Conservation (phyloP, 2,888 invertebrate species). For the Copidosoma aretas region DNA sequence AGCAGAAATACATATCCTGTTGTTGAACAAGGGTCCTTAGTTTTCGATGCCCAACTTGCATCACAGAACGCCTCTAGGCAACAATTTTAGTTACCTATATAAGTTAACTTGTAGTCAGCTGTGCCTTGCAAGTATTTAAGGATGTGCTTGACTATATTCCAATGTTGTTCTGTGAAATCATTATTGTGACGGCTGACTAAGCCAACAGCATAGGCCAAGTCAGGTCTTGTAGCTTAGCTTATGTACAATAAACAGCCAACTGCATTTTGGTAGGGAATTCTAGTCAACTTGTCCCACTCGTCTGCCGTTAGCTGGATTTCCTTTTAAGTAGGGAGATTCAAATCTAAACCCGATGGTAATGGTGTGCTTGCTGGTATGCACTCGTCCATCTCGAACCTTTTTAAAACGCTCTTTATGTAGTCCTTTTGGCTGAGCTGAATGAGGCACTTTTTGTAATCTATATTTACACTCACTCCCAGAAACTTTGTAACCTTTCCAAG, state of each 20-base stretch:
- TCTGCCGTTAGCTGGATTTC: constrained; percentile 25
- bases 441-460: neutral
- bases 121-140: constrained; percentile 36
- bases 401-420: neutral
- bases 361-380: constrained; percentile 31
- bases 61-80: constrained; percentile 42
- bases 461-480: constrained; percentile 19
- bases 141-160: constrained; percentile 36
- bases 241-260: constrained; percentile 45
- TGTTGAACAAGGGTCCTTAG: constrained; percentile 36
- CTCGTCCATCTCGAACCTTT: constrained; percentile 14
- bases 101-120: constrained; percentile 11
- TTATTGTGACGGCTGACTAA: constrained; percentile 20
- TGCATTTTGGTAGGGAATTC: constrained; percentile 42
- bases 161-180: constrained; percentile 30
- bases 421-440: neutral
- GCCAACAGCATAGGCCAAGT: constrained; percentile 27
- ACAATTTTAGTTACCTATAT: neutral
- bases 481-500: constrained; percentile 40
- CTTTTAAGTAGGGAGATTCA: neutral
- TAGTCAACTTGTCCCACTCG: neutral
- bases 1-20: constrained; percentile 37
- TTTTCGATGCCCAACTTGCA: constrained; percentile 42
- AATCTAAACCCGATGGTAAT: constrained; percentile 28
- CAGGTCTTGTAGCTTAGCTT: constrained; percentile 29